Conservation (phyloP, 2,888 invertebrate genomes). For the Calliscelio sp. region DNA sequence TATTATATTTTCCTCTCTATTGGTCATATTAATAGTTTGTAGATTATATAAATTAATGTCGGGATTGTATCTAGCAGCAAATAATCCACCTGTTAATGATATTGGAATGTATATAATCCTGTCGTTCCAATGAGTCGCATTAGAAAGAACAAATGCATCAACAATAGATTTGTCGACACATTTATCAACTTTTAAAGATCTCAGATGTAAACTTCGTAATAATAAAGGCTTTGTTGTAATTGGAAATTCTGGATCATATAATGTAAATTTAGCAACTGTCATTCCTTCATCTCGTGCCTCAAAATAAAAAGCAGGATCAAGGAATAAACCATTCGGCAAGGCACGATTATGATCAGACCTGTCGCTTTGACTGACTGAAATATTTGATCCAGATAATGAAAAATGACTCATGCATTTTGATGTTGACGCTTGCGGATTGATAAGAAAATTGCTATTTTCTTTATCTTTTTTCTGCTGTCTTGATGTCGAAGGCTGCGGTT, state of each 20-base stretch:
- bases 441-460: too few species aligned
- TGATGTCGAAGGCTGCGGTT: too few species aligned
- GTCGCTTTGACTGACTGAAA: conserved; percentile 6
- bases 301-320: conserved; percentile 1
- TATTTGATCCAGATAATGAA: too few species aligned
- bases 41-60: not conserved
- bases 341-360: conserved; percentile 17
- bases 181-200: not conserved
- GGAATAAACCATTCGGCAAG: conserved; percentile 7
- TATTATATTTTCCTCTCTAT: conserved; percentile 1
- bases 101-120: conserved; percentile 31
- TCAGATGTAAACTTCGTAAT: not conserved
- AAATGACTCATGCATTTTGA: too few species aligned
- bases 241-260: not conserved
- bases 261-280: not conserved
- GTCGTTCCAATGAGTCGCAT: not conserved
- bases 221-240: not conserved
- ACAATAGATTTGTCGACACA: conserved; percentile 6
- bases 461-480: too few species aligned
- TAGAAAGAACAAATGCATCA: conserved; percentile 10
- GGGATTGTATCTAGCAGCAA: not conserved
- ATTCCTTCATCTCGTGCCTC: too few species aligned
- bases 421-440: too few species aligned
- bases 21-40: not conserved
- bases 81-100: not conserved